Percentiles rank a stretch among this genome's conserved stretches.
Evolutionary conservation across 2,113 vertebrate species (phyloP).

Genomic region (Donacobius atricapilla): DNA sequence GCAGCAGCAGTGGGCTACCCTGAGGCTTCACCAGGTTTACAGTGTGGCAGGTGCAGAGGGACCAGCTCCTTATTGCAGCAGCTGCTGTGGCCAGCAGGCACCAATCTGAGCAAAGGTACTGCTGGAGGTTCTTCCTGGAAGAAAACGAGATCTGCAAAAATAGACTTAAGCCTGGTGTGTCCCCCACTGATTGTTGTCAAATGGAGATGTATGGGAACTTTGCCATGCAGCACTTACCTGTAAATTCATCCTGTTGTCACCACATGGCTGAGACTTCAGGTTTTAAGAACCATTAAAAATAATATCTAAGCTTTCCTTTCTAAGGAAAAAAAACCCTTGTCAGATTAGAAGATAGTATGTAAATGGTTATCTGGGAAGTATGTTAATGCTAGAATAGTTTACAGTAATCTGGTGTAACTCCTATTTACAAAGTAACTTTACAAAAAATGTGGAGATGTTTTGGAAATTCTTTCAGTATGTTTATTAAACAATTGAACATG

Average conservation of each 20-base stretch:
- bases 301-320: neutral
- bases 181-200: neutral
- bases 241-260: neutral
- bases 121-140: neutral
- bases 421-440: neutral
- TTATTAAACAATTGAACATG: neutral
- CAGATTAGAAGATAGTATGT: neutral
- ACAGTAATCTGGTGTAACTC: neutral
- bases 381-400: neutral
- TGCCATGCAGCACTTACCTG: fast-evolving
- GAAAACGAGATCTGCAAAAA: neutral
- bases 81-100: neutral
- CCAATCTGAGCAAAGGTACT: neutral
- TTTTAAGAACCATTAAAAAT: neutral
- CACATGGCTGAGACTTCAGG: neutral
- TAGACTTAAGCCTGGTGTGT: neutral
- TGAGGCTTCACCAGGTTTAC: neutral
- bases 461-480: neutral
- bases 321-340: neutral
- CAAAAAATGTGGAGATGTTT: neutral
- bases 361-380: neutral
- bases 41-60: fast-evolving
- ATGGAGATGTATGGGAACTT: neutral
- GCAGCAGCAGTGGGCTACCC: neutral
- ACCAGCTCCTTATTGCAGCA: neutral